phyloP scores from a whole-genome alignment of 2,113 vertebrate species.

The Probosciger aterrimus region DNA sequence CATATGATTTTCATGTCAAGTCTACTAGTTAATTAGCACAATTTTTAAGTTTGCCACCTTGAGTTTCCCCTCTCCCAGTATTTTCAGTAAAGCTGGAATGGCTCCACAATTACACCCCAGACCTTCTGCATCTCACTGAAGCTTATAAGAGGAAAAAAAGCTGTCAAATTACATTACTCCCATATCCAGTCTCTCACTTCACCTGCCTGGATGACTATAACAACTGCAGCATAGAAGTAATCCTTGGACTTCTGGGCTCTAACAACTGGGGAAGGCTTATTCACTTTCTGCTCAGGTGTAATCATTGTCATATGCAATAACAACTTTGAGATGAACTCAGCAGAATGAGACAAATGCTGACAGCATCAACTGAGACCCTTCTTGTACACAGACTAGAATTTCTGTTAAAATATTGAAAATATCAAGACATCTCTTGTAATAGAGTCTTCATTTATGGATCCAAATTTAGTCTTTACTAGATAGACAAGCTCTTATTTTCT shows the following conservation, averaged over 20 bases:
- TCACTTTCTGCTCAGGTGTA: conserved; percentile 28
- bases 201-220: conserved; percentile 33
- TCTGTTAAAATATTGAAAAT: not conserved
- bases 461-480: not conserved
- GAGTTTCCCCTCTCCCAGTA: not conserved
- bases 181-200: conserved; percentile 15
- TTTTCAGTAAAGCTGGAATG: conserved; percentile 17
- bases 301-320: conserved; percentile 37
- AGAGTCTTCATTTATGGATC: not conserved
- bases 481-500: not conserved
- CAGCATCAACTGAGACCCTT: not conserved
- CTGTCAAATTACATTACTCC: conserved; percentile 48
- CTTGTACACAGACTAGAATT: not conserved
- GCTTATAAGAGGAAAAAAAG: conserved; percentile 25
- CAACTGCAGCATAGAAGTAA: conserved; percentile 29
- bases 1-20: conserved; percentile 43
- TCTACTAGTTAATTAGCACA: conserved; percentile 37
- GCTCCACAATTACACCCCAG: not conserved
- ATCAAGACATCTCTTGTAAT: not conserved
- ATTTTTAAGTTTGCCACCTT: conserved; percentile 48
- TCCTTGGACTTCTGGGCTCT: not conserved
- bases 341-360: not conserved
- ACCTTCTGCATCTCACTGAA: not conserved
- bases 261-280: not conserved
- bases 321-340: not conserved